These are phyloP conservation scores for Semnornis frantzii DNA, from an alignment of 2,113 vertebrate genomes.

Conservation along the genomic window DNA sequence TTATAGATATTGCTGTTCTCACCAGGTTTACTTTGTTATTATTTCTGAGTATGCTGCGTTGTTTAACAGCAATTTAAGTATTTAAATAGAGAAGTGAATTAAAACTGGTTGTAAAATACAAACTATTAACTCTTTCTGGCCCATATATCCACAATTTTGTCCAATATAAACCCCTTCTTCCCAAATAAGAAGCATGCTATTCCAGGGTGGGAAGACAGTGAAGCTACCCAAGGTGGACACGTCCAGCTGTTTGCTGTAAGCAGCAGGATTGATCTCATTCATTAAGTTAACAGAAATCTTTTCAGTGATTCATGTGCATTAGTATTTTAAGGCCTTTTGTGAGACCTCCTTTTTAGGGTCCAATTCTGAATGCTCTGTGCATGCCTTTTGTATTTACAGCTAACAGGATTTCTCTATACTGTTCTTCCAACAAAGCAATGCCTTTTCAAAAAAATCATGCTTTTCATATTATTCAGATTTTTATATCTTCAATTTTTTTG, in stretches of 20 bases:
- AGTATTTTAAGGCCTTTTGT: not conserved
- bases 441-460: not conserved
- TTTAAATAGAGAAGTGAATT: not conserved
- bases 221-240: not conserved
- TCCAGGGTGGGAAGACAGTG: not conserved
- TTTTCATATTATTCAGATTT: not conserved
- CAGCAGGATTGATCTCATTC: not conserved
- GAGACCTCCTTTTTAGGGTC: not conserved
- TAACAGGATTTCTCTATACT: not conserved
- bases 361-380: not conserved
- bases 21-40: not conserved
- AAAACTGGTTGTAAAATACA: not conserved
- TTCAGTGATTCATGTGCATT: not conserved
- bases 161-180: not conserved
- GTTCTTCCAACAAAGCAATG: not conserved
- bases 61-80: not conserved
- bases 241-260: not conserved
- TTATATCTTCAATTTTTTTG: not conserved
- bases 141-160: not conserved
- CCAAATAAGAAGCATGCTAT: not conserved
- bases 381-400: not conserved
- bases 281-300: not conserved
- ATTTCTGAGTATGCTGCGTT: not conserved
- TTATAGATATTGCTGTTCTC: not conserved
- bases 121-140: not conserved